phyloP scores from a whole-genome alignment of 2,888 invertebrate genomes.

The Amiota minor region DNA sequence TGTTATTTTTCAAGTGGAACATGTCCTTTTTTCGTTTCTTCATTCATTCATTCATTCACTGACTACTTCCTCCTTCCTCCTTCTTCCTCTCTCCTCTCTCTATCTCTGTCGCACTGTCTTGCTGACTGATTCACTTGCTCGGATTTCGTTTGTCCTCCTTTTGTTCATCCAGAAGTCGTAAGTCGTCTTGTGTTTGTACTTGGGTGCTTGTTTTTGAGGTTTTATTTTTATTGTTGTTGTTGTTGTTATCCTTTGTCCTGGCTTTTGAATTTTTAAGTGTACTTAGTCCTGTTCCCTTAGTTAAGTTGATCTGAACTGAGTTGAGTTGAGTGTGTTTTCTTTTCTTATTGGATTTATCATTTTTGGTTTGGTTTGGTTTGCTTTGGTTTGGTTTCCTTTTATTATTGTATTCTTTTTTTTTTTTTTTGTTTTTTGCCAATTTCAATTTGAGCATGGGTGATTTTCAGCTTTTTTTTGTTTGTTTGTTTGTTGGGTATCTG shows the following conservation, averaged over 20 bases:
- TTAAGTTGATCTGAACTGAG: too few relatives aligned
- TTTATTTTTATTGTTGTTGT: not conserved
- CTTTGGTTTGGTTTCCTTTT: slow-evolving; percentile 1
- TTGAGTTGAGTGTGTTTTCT: not conserved
- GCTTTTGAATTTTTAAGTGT: slow-evolving; percentile 17
- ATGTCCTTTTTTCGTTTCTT: slow-evolving; percentile 57
- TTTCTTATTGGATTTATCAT: slow-evolving; percentile 16
- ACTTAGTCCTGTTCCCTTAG: not conserved
- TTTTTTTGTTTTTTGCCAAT: not conserved
- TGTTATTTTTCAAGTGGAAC: slow-evolving; percentile 67
- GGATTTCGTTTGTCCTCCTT: not conserved
- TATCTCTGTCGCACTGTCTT: not conserved
- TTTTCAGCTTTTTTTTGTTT: slow-evolving; percentile 34
- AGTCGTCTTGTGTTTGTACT: not conserved
- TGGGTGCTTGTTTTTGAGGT: not conserved
- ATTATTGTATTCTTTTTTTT: not conserved
- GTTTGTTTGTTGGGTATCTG: slow-evolving; percentile 58
- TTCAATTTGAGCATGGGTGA: not conserved
- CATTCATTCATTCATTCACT: not conserved
- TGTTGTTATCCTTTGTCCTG: not conserved
- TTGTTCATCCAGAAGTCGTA: not conserved
- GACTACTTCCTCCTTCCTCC: not conserved
- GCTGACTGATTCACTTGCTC: not conserved
- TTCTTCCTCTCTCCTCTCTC: not conserved
- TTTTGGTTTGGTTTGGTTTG: slow-evolving; percentile 8